Conservation (phyloP, 2,888 invertebrate genomes). For the Sinhomidia bicolor region DNA sequence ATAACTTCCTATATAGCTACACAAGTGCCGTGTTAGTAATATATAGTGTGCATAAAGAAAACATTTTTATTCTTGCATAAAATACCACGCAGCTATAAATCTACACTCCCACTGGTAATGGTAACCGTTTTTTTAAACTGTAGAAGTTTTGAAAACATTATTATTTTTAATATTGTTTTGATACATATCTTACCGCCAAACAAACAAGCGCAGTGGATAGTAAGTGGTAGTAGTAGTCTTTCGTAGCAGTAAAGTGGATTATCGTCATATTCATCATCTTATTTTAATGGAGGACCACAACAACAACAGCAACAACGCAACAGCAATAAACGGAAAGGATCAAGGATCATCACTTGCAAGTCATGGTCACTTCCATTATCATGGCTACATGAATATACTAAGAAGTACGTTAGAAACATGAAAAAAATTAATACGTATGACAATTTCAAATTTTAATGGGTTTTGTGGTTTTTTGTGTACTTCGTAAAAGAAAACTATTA, state of each 20-base stretch:
- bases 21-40: background rate
- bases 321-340: conserved; percentile 16
- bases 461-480: conserved; percentile 62
- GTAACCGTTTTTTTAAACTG: background rate
- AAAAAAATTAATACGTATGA: conserved; percentile 74
- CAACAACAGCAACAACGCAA: no score
- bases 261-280: background rate
- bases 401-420: conserved; percentile 43
- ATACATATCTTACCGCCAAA: background rate
- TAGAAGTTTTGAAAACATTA: background rate
- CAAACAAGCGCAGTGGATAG: background rate
- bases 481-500: conserved; percentile 64
- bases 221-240: background rate
- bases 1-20: background rate
- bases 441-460: conserved; percentile 66
- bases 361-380: conserved; percentile 30
- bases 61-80: background rate
- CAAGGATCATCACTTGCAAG: conserved; percentile 41
- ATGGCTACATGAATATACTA: background rate
- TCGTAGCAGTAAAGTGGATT: background rate
- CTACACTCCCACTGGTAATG: background rate
- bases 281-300: background rate
- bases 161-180: background rate
- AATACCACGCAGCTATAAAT: background rate
- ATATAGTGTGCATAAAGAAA: background rate